Evolutionary conservation across 2,113 vertebrate species (phyloP).

Genomic region (Nibea coibor): DNA sequence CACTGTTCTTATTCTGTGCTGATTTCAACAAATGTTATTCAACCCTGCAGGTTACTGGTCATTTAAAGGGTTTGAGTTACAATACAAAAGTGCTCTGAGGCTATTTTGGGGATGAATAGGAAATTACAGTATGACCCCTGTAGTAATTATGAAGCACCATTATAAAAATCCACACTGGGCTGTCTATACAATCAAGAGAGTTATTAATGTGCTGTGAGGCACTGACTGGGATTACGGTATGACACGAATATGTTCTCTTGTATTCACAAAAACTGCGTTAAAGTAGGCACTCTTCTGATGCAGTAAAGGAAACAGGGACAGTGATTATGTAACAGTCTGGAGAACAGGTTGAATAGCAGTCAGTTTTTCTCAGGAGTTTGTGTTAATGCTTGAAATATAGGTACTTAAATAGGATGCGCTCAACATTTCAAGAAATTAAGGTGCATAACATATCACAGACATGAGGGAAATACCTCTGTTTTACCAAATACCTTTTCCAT

Average conservation of each 20-base stretch:
- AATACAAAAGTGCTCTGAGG: conserved; percentile 16
- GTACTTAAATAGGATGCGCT: conserved; percentile 3
- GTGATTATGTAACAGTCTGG: conserved; percentile 53
- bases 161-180: conserved; percentile 37
- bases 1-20: conserved; percentile 29
- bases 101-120: conserved; percentile 50
- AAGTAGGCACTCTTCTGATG: conserved; percentile 16
- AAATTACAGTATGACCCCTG: conserved; percentile 54
- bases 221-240: not conserved
- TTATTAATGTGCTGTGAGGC: conserved; percentile 18
- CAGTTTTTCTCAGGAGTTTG: conserved; percentile 22
- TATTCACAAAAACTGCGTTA: conserved; percentile 27
- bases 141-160: conserved; percentile 56
- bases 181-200: conserved; percentile 16
- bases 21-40: conserved; percentile 32
- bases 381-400: not conserved
- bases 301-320: conserved; percentile 45
- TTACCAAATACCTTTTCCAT: not conserved
- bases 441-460: not conserved
- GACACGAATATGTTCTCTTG: not conserved
- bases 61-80: conserved; percentile 39
- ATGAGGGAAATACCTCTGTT: not conserved
- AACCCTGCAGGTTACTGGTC: conserved; percentile 10
- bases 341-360: conserved; percentile 56
- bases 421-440: conserved; percentile 12